These are phyloP conservation scores for Phthorimaea operculella DNA, from an alignment of 1,140 invertebrate genomes.

Conservation along the genomic window DNA sequence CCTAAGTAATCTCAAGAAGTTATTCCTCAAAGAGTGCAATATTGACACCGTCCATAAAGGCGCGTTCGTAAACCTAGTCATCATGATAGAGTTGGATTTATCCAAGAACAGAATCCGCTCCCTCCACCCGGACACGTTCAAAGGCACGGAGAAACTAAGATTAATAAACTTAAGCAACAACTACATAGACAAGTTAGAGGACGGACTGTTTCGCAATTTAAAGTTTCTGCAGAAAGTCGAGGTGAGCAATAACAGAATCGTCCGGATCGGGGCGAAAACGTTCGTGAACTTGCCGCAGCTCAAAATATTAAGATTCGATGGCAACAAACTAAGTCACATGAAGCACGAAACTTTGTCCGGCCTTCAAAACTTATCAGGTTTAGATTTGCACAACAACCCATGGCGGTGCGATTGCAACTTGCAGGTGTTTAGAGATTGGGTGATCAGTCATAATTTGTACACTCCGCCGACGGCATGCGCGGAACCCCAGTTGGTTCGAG, in stretches of 20 bases:
- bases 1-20: constrained; percentile 83
- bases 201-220: constrained; percentile 79
- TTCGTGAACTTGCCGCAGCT: constrained; percentile 78
- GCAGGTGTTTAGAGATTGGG: constrained; percentile 81
- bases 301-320: constrained; percentile 75
- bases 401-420: constrained; percentile 92
- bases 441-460: constrained; percentile 77
- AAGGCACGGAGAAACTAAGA: constrained; percentile 75
- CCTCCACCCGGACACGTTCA: constrained; percentile 79
- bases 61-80: constrained; percentile 79
- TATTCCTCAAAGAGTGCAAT: constrained; percentile 78
- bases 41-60: constrained; percentile 76
- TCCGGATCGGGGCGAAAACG: constrained; percentile 74
- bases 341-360: constrained; percentile 72
- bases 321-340: constrained; percentile 77
- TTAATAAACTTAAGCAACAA: constrained; percentile 80
- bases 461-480: constrained; percentile 77
- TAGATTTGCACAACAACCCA: constrained; percentile 83
- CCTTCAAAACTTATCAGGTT: constrained; percentile 74
- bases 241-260: constrained; percentile 79
- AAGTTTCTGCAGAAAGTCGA: constrained; percentile 80
- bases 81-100: constrained; percentile 87
- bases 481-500: constrained; percentile 73
- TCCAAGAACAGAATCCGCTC: constrained; percentile 79
- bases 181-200: constrained; percentile 75